Evolutionary conservation across 2,888 invertebrate genomes (phyloP), one percentile per base, ranked within the genome.

Genomic region (Ceratothoa steindachneri): DNA sequence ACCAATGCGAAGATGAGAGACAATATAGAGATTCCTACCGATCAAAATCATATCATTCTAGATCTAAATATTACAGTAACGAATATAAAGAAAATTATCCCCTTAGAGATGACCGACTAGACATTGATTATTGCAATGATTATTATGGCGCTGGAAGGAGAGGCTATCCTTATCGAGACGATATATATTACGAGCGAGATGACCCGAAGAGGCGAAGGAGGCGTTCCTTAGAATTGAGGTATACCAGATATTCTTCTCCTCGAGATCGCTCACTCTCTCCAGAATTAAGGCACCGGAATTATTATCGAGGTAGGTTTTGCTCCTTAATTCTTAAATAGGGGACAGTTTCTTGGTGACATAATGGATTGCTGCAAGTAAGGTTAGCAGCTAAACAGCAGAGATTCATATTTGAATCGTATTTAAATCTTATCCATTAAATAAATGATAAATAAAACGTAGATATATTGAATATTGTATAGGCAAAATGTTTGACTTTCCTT

Each of bases 81-180:
- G 60, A 60, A 60, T n/a, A 24, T 2, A 60, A 60, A 60, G 60
- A 60, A 60, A 60, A 60, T 24, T 60, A 60, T 60, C 27, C 60
- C 27, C 1, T 60, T 15, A 60, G 60, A 24, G 60, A 60, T 60
- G 60, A 60, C 31, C 31, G 5, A 71, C 66, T 22, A 67, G 71
- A 67, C 65, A 71, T 51, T 71, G 24, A 66, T 64, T 64, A 64
- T 24, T 69, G 15, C 29, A 27, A 69, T 55, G 71, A 64, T 24
- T 66, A 71, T 12, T 66, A 71, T 28, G 27, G 55, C 55, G 31
- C 27, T 29, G 41, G 51, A 7, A 30, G 52, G 12, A 31, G 64
- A 12, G 66, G 66, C 19, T 71, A 66, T 51, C 4, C 28, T 1
- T 1, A 1, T 2, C 12, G 29, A 30, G 71, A 71, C 3, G 66